Percentiles rank a stretch among this genome's conserved stretches.
Evolutionary conservation across 2,113 vertebrate species (phyloP).

Genomic region (Mixornis gularis): DNA sequence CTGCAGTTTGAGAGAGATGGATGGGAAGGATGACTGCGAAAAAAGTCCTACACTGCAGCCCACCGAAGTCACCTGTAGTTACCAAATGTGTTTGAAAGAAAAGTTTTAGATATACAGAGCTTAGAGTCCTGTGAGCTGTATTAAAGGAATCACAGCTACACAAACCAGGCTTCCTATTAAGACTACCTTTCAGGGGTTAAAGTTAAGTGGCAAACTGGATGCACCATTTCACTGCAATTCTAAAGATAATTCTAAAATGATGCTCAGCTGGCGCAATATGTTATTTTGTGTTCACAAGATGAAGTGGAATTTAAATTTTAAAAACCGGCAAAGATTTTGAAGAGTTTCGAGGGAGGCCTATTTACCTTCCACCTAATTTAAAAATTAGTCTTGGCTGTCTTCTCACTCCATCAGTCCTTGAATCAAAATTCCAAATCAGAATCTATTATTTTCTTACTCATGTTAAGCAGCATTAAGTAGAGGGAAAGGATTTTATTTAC

Average conservation of each 20-base stretch:
- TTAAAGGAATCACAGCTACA: neutral
- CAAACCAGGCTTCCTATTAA: neutral
- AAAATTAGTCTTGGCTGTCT: conserved; percentile 26
- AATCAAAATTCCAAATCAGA: conserved; percentile 41
- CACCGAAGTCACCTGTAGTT: neutral
- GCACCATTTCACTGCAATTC: neutral
- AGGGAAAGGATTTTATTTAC: conserved; percentile 13
- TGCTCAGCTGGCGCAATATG: neutral
- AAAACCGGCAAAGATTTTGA: neutral
- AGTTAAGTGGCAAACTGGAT: neutral
- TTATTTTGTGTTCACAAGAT: neutral
- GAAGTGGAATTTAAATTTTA: conserved; percentile 23
- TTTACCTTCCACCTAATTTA: neutral
- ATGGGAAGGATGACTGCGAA: neutral
- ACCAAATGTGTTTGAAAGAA: neutral
- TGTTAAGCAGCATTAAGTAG: neutral
- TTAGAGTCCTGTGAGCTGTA: neutral
- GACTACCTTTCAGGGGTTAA: neutral
- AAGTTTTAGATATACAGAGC: neutral
- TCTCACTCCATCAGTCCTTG: conserved; percentile 2
- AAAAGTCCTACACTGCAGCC: neutral
- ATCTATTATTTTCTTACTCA: conserved; percentile 8
- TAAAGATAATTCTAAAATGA: neutral
- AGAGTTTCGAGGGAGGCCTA: neutral
- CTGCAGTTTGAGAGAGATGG: neutral